phyloP scores from a whole-genome alignment of 2,113 vertebrate species.

The Empidonax traillii region DNA sequence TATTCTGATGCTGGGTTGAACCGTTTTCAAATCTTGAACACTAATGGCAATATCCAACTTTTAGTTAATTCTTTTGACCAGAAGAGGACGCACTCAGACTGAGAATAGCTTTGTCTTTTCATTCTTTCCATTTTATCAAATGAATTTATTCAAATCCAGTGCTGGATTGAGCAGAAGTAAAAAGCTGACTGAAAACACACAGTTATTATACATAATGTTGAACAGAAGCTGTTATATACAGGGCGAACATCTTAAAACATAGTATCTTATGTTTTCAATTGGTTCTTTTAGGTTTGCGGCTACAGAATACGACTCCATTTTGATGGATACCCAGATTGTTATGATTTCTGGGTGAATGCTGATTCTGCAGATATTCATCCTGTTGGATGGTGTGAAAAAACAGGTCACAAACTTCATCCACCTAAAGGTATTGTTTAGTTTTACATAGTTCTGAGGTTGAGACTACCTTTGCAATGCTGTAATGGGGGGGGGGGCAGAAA shows the following conservation, averaged over 20 bases:
- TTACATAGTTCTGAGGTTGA: neutral
- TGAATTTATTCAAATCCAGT: neutral
- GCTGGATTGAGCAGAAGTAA: neutral
- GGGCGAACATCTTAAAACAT: neutral
- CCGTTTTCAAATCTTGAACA: neutral
- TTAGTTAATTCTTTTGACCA: neutral
- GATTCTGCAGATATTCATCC: conserved; percentile 85
- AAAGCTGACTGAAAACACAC: neutral
- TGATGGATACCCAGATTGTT: conserved; percentile 84
- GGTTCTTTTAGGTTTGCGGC: conserved; percentile 79
- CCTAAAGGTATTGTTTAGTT: conserved; percentile 79
- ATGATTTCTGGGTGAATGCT: conserved; percentile 87
- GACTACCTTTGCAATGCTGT: neutral
- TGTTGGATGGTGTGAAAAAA: conserved; percentile 88
- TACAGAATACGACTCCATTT: conserved; percentile 85
- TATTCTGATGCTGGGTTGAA: neutral
- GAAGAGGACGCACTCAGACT: neutral
- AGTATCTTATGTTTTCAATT: neutral
- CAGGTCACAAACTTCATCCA: conserved; percentile 83
- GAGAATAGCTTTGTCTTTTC: neutral
- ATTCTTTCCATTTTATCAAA: neutral
- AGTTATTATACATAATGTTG: neutral
- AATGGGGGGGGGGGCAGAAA: neutral
- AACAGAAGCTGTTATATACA: neutral
- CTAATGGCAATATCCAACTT: neutral